Evolutionary conservation across 1,140 invertebrate genomes (phyloP).

Genomic region (Megathymus violae): DNA sequence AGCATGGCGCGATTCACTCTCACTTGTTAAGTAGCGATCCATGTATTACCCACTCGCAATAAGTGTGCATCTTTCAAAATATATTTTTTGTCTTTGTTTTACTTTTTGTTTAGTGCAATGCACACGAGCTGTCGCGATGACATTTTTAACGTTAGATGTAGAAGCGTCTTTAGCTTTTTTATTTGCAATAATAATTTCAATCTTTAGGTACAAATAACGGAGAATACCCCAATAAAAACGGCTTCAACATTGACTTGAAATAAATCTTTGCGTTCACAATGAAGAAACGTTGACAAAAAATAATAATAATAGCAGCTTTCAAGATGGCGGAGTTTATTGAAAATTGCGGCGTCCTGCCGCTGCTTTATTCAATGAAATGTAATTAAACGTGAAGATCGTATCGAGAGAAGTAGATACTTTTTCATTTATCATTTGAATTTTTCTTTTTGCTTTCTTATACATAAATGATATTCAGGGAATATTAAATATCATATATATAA

Average conservation of each 20-base stretch:
- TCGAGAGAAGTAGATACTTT: background rate
- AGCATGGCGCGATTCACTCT: no score
- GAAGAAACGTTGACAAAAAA: slow-evolving; percentile 15
- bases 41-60: no score
- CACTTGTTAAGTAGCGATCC: no score
- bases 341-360: slow-evolving; percentile 10
- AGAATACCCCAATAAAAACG: slow-evolving; percentile 1
- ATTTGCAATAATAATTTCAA: background rate
- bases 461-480: no score
- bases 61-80: no score
- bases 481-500: no score
- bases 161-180: no score
- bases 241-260: slow-evolving; percentile 15
- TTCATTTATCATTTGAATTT: background rate
- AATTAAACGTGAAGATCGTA: slow-evolving; percentile 12
- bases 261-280: slow-evolving; percentile 8
- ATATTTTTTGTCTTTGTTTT: no score
- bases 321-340: slow-evolving; percentile 16
- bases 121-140: no score
- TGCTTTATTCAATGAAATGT: slow-evolving; percentile 19
- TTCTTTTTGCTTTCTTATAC: background rate
- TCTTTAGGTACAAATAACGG: background rate
- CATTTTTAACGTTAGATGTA: no score
- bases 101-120: no score
- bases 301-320: slow-evolving; percentile 15